Evolutionary conservation across 2,888 invertebrate species (phyloP).

Genomic region (Pseudeuparius sepicola): DNA sequence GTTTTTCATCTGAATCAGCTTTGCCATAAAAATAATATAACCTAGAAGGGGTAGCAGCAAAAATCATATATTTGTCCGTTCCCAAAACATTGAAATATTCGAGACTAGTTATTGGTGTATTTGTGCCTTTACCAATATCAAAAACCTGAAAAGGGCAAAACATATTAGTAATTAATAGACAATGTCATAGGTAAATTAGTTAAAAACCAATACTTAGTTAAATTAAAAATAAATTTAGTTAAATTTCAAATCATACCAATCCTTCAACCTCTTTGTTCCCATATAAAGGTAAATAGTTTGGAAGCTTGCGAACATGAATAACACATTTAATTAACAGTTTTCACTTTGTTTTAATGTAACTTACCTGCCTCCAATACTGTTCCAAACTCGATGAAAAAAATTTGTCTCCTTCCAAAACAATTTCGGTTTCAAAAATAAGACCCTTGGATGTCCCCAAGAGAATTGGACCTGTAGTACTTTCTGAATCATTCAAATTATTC

Average conservation of each 20-base stretch:
- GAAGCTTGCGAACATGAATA: constrained; percentile 49
- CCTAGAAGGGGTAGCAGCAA: constrained; percentile 73
- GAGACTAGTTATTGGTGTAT: constrained; percentile 77
- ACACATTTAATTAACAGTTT: constrained; percentile 10
- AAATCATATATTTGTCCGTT: constrained; percentile 66
- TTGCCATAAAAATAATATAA: constrained; percentile 83
- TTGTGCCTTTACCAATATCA: constrained; percentile 70
- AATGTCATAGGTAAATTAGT: too few species aligned
- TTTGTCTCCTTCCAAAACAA: constrained; percentile 71
- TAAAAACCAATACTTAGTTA: too few species aligned
- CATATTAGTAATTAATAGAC: constrained; percentile 8
- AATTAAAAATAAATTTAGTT: too few species aligned
- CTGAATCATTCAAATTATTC: constrained; percentile 64
- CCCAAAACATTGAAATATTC: constrained; percentile 68
- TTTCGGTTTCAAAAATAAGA: constrained; percentile 81
- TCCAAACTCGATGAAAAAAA: constrained; percentile 66
- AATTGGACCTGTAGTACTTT: constrained; percentile 69
- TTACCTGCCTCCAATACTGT: constrained; percentile 74
- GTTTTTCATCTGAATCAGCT: constrained; percentile 65
- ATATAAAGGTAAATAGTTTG: constrained; percentile 64
- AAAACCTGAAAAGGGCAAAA: constrained; percentile 55
- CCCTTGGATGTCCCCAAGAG: constrained; percentile 77
- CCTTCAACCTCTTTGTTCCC: constrained; percentile 65
- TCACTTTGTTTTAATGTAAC: constrained; percentile 9
- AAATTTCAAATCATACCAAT: too few species aligned